Evolutionary conservation across 2,797 vertebrate genomes (phyloP).

Genomic region (Sebastes steindachneri): DNA sequence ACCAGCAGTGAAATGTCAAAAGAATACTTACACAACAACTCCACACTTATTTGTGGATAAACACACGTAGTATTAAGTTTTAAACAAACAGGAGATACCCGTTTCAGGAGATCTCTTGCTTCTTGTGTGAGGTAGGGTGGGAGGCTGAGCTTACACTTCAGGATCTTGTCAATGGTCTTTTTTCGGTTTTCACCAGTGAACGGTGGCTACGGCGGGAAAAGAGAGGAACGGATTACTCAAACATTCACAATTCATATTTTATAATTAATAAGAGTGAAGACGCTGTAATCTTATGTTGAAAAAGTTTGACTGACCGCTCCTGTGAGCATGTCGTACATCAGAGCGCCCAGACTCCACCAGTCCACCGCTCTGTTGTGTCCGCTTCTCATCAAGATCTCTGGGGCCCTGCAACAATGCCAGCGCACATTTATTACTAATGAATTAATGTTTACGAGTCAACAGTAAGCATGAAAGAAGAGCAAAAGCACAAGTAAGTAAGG

Average conservation of each 20-base stretch:
- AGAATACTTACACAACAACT: background rate
- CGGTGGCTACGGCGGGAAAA: constrained; percentile 84
- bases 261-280: background rate
- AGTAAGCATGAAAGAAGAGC: too few species aligned
- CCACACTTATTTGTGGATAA: background rate
- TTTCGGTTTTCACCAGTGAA: constrained; percentile 98
- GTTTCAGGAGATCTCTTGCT: constrained; percentile 98
- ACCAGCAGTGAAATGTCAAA: constrained; percentile 23
- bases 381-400: constrained; percentile 98
- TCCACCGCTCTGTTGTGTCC: constrained; percentile 99
- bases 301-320: constrained; percentile 92
- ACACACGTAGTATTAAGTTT: background rate
- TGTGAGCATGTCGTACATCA: constrained; percentile 99
- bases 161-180: constrained; percentile 98
- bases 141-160: constrained; percentile 98
- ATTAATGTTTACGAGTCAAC: background rate
- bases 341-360: constrained; percentile 99
- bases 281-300: background rate
- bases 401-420: constrained; percentile 85
- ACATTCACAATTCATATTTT: background rate
- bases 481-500: background rate
- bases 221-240: background rate
- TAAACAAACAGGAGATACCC: constrained; percentile 78
- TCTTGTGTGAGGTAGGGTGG: constrained; percentile 99
- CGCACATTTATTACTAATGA: background rate